Evolutionary conservation across 2,113 vertebrate species (phyloP).

Genomic region (Festucalex cinctus): DNA sequence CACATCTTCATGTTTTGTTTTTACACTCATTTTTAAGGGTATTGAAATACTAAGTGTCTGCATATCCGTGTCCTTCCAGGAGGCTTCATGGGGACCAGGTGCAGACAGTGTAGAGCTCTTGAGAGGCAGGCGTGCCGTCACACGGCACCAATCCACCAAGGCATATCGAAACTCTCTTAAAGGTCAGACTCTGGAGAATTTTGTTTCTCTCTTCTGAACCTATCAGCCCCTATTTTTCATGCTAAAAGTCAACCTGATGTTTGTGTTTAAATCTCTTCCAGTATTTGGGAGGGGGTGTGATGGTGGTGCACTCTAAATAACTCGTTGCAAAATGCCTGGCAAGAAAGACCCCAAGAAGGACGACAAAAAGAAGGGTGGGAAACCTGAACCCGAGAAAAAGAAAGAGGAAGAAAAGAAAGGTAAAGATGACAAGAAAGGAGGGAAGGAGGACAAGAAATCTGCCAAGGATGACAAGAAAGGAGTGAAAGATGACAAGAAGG

Average conservation of each 20-base stretch:
- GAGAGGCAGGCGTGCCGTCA: constrained; percentile 47
- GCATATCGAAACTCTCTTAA: constrained; percentile 37
- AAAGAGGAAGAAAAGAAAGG: constrained; percentile 71
- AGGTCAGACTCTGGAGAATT: constrained; percentile 40
- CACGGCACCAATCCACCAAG: constrained; percentile 28
- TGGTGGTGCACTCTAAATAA: constrained; percentile 50
- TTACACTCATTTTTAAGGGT: neutral
- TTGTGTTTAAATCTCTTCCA: constrained; percentile 61
- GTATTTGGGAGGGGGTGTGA: constrained; percentile 46
- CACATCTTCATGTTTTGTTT: neutral
- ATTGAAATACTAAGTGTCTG: constrained; percentile 23
- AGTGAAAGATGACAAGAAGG: constrained; percentile 65
- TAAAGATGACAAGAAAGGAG: constrained; percentile 65
- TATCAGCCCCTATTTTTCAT: constrained; percentile 1
- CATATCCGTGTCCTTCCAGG: constrained; percentile 55
- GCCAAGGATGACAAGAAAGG: constrained; percentile 64
- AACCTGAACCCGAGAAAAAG: constrained; percentile 59
- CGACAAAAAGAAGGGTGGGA: constrained; percentile 60
- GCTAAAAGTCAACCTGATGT: constrained; percentile 15
- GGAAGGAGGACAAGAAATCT: constrained; percentile 65
- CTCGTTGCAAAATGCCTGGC: constrained; percentile 68
- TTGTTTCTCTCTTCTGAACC: constrained; percentile 1
- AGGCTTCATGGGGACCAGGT: constrained; percentile 61
- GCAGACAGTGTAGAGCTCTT: constrained; percentile 33
- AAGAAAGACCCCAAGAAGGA: constrained; percentile 79